Conservation (phyloP, 2,113 vertebrate species). For the Vimba vimba region DNA sequence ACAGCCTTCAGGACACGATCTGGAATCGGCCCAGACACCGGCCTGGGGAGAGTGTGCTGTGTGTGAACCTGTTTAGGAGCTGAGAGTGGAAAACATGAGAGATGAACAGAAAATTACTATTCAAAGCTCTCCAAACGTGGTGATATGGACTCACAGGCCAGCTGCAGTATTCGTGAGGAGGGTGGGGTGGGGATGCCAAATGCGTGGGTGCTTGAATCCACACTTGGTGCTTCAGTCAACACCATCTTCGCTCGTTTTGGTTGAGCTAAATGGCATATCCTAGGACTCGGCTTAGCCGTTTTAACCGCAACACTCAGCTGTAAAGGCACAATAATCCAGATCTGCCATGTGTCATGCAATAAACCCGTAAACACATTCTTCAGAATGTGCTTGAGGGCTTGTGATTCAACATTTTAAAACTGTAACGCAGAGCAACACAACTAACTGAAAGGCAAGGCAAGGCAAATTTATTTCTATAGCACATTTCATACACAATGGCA, state of each 20-base stretch:
- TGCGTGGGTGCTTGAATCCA: slow-evolving; percentile 20
- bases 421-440: background rate
- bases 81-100: background rate
- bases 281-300: slow-evolving; percentile 55
- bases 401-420: background rate
- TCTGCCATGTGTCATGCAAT: background rate
- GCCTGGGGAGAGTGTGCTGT: slow-evolving; percentile 56
- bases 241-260: slow-evolving; percentile 54
- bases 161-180: slow-evolving; percentile 64
- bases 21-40: slow-evolving; percentile 55
- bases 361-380: background rate
- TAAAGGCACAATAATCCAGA: slow-evolving; percentile 12
- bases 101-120: background rate
- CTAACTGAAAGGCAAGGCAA: too few relatives aligned
- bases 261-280: slow-evolving; percentile 66
- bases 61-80: slow-evolving; percentile 44
- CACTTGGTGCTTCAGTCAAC: background rate
- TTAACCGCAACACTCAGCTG: slow-evolving; percentile 63
- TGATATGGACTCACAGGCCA: slow-evolving; percentile 64
- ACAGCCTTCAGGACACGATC: slow-evolving; percentile 44
- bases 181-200: slow-evolving; percentile 37
- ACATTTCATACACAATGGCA: too few relatives aligned
- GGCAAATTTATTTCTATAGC: too few relatives aligned
- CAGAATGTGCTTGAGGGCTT: background rate
- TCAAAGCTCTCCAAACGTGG: background rate